Evolutionary conservation across 2,113 vertebrate species (phyloP).

Genomic region (Albula glossodonta): DNA sequence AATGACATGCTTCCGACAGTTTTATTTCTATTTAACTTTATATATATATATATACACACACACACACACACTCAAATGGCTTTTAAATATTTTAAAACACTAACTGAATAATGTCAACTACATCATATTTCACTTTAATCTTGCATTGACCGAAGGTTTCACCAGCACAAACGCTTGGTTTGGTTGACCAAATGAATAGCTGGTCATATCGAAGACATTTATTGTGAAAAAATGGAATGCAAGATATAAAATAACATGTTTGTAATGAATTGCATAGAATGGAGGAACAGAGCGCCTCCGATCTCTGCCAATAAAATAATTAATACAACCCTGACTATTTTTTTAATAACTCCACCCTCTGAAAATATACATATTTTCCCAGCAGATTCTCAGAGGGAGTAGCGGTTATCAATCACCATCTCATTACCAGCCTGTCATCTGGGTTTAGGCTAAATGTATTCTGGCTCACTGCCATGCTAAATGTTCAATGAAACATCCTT

Average conservation of each 20-base stretch:
- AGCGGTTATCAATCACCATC: constrained; percentile 83
- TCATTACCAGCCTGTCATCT: constrained; percentile 83
- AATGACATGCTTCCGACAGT: not conserved
- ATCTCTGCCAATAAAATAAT: constrained; percentile 1
- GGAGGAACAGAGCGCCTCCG: not conserved
- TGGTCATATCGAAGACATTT: not conserved
- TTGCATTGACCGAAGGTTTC: not conserved
- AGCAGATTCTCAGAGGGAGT: constrained; percentile 79
- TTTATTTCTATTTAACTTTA: not conserved
- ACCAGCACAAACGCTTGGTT: not conserved
- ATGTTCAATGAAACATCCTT: constrained; percentile 83
- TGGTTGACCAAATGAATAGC: not conserved
- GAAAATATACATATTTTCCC: constrained; percentile 68
- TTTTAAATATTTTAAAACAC: not conserved
- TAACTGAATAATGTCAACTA: not conserved
- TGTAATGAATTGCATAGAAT: not conserved
- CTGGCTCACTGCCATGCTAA: constrained; percentile 83
- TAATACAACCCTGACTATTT: not conserved
- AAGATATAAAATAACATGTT: not conserved
- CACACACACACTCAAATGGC: not conserved
- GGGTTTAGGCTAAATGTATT: constrained; percentile 82
- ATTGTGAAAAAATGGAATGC: not conserved
- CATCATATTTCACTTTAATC: not conserved
- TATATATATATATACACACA: no score
- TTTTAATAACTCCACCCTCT: constrained; percentile 43